These are phyloP conservation scores for Streptopelia turtur DNA, from an alignment of 2,797 vertebrate species.

Conservation along the genomic window DNA sequence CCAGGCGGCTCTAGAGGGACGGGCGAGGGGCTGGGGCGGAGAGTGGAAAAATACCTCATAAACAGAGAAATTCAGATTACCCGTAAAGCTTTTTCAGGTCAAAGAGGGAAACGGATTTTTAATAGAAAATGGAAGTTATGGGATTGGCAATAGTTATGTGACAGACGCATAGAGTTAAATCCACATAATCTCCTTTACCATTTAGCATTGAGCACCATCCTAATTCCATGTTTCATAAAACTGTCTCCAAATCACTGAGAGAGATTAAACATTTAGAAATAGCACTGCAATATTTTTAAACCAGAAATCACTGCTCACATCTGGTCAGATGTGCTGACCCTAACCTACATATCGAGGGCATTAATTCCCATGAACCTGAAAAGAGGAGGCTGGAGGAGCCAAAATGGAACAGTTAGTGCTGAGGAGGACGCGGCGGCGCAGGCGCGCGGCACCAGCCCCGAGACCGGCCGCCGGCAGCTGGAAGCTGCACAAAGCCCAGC, in stretches of 20 bases:
- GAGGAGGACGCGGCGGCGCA: neutral
- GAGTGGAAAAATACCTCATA: conserved; percentile 61
- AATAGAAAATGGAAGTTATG: conserved; percentile 85
- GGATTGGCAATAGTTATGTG: conserved; percentile 89
- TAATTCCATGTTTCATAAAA: conserved; percentile 85
- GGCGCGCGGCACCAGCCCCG: neutral
- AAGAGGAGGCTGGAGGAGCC: neutral
- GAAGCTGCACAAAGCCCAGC: neutral
- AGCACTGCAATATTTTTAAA: conserved; percentile 83
- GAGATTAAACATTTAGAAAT: conserved; percentile 82
- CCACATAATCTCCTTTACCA: conserved; percentile 92
- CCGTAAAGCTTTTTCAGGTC: conserved; percentile 77
- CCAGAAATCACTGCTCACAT: conserved; percentile 78
- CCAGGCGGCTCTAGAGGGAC: neutral
- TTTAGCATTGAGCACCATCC: conserved; percentile 86
- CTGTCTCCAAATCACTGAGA: conserved; percentile 78
- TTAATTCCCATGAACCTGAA: conserved; percentile 33
- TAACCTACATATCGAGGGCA: conserved; percentile 71
- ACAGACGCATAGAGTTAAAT: conserved; percentile 90
- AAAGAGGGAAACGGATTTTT: conserved; percentile 79
- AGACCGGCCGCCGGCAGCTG: neutral
- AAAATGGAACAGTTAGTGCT: neutral
- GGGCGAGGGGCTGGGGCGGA: neutral
- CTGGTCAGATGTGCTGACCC: conserved; percentile 74
- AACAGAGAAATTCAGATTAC: conserved; percentile 77